A percentile compares a stretch with the other conserved stretches of the same genome.
Conservation (phyloP, 2,113 vertebrate species). For the Platichthys stellatus region DNA sequence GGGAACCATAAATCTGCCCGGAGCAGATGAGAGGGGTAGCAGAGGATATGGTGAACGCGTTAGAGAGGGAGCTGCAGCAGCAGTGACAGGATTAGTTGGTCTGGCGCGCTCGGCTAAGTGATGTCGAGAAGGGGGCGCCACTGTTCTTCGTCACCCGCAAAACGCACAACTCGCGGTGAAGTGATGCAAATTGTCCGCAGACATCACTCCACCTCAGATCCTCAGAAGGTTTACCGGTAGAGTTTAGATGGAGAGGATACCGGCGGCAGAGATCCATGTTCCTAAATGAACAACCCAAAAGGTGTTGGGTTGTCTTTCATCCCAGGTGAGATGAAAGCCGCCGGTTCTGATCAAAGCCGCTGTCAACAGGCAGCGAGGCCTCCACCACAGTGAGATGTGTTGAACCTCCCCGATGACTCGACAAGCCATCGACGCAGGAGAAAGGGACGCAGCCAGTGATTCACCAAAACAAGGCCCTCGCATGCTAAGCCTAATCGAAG, state of each 20-base stretch:
- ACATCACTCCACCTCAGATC: background rate
- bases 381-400: constrained; percentile 44
- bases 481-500: constrained; percentile 78
- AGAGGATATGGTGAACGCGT: constrained; percentile 69
- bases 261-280: background rate
- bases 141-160: constrained; percentile 63
- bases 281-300: background rate
- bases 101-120: constrained; percentile 46
- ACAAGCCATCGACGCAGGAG: constrained; percentile 37
- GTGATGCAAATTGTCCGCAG: constrained; percentile 21
- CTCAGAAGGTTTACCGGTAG: background rate
- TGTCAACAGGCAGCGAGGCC: constrained; percentile 32
- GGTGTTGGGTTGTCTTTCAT: too few relatives aligned
- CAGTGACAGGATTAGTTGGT: constrained; percentile 73
- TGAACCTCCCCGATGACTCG: constrained; percentile 63
- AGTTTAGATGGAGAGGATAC: background rate
- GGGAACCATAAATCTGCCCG: constrained; percentile 66
- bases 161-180: constrained; percentile 2
- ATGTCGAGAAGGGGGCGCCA: constrained; percentile 27
- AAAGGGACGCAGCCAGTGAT: constrained; percentile 49
- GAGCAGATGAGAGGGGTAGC: constrained; percentile 61
- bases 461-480: constrained; percentile 69
- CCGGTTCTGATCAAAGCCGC: constrained; percentile 53
- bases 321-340: constrained; percentile 58
- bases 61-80: constrained; percentile 62